These are phyloP conservation scores for Hypsopygia costalis DNA, from an alignment of 2,888 invertebrate species.

Conservation along the genomic window DNA sequence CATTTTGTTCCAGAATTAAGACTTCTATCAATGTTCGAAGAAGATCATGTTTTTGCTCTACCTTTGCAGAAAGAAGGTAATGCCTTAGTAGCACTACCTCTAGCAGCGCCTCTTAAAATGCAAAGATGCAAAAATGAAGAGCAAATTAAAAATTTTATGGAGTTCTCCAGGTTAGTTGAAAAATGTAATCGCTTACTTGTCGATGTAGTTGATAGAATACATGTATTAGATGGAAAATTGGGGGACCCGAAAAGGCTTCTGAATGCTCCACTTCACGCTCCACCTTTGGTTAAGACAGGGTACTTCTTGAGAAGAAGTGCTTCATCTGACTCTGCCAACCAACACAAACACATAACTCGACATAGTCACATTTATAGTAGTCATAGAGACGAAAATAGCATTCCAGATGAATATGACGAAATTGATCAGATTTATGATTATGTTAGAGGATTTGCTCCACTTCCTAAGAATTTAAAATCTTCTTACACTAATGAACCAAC, in stretches of 20 bases:
- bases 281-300: slow-evolving; percentile 80
- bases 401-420: slow-evolving; percentile 94
- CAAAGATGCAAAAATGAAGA: slow-evolving; percentile 91
- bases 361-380: slow-evolving; percentile 77
- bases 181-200: slow-evolving; percentile 87
- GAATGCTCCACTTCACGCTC: slow-evolving; percentile 62
- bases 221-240: slow-evolving; percentile 89
- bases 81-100: slow-evolving; percentile 89
- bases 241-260: slow-evolving; percentile 82
- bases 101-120: slow-evolving; percentile 92
- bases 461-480: slow-evolving; percentile 89
- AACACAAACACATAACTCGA: slow-evolving; percentile 73
- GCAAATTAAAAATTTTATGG: slow-evolving; percentile 86
- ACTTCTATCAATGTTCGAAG: slow-evolving; percentile 91
- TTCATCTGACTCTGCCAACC: slow-evolving; percentile 87
- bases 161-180: slow-evolving; percentile 89
- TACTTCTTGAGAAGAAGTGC: slow-evolving; percentile 88
- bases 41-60: slow-evolving; percentile 91
- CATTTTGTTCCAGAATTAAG: slow-evolving; percentile 93
- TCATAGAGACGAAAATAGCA: slow-evolving; percentile 83
- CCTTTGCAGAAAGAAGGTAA: slow-evolving; percentile 91
- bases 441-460: slow-evolving; percentile 94
- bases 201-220: slow-evolving; percentile 90
- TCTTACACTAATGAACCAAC: slow-evolving; percentile 78
- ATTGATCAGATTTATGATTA: slow-evolving; percentile 98